phyloP scores from a whole-genome alignment of 2,113 vertebrate species.

The Symphodus melops region DNA sequence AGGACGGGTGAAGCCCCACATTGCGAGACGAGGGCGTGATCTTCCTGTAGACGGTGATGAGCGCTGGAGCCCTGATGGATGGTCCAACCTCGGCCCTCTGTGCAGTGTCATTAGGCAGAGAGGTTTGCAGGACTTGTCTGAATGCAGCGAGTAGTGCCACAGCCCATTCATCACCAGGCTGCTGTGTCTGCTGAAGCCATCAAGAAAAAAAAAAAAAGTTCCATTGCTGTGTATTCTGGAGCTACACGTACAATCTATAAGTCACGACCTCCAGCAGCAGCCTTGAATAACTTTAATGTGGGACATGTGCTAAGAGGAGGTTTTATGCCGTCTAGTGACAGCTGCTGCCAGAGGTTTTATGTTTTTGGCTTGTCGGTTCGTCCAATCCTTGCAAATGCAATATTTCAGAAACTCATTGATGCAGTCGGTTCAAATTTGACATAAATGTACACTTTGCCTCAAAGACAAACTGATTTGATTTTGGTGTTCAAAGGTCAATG shows the following conservation, averaged over 20 bases:
- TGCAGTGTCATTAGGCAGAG: conserved; percentile 67
- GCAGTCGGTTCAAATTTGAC: not conserved
- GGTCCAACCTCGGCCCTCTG: conserved; percentile 46
- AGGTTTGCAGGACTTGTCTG: conserved; percentile 57
- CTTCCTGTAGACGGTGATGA: conserved; percentile 33
- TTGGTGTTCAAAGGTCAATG: not conserved
- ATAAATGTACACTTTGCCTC: not conserved
- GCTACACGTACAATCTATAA: conserved; percentile 17
- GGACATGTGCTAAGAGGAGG: not conserved
- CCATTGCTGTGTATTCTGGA: not conserved
- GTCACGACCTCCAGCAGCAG: conserved; percentile 22
- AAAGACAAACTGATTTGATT: not conserved
- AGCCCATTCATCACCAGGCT: conserved; percentile 59
- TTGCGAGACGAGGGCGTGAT: conserved; percentile 23
- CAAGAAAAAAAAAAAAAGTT: conserved; percentile 27
- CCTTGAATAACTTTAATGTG: conserved; percentile 10
- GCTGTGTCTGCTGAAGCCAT: conserved; percentile 41
- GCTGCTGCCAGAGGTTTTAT: not conserved
- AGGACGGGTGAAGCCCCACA: conserved; percentile 54
- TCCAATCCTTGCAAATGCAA: not conserved
- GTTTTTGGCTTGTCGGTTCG: no score
- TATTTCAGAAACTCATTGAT: not conserved
- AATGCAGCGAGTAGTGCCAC: conserved; percentile 34
- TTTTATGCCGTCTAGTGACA: not conserved
- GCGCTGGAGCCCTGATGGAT: conserved; percentile 60